Percentiles rank a stretch among this genome's conserved stretches.
Conservation (phyloP, 1,140 invertebrate species). For the Chymomyza costata region DNA sequence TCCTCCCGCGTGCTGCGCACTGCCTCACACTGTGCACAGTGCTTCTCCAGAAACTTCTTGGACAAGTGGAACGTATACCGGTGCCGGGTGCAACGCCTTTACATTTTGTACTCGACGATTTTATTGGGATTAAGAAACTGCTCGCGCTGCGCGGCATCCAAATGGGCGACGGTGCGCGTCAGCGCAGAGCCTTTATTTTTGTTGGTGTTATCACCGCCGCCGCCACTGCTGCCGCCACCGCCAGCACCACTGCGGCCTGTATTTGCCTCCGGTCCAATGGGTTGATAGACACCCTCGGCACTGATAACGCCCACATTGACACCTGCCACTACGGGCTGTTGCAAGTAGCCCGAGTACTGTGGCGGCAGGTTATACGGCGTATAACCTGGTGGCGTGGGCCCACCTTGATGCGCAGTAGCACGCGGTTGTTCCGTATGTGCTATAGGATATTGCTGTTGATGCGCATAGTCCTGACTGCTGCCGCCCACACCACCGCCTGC, state of each 20-base stretch:
- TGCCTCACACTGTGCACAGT: slow-evolving; percentile 70
- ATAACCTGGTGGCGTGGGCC: background rate
- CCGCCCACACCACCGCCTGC: slow-evolving; percentile 26
- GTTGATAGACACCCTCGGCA: slow-evolving; percentile 65
- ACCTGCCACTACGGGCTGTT: slow-evolving; percentile 66
- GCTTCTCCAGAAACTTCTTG: slow-evolving; percentile 75
- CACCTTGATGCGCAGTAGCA: slow-evolving; percentile 22
- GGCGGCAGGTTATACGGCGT: slow-evolving; percentile 55
- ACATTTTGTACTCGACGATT: slow-evolving; percentile 75
- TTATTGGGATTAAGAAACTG: slow-evolving; percentile 75
- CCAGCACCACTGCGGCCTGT: slow-evolving; percentile 49
- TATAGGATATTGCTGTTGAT: slow-evolving; percentile 71
- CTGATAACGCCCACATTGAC: slow-evolving; percentile 72
- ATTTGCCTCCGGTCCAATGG: slow-evolving; percentile 46
- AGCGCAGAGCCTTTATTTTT: slow-evolving; percentile 47
- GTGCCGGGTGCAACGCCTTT: slow-evolving; percentile 75
- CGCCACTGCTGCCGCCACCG: slow-evolving; percentile 18
- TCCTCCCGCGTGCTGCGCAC: slow-evolving; percentile 16
- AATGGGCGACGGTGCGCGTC: slow-evolving; percentile 65
- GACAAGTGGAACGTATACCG: slow-evolving; percentile 75
- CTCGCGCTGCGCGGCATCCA: slow-evolving; percentile 68
- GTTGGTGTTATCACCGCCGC: slow-evolving; percentile 31
- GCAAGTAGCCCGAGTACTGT: slow-evolving; percentile 67
- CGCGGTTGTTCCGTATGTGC: slow-evolving; percentile 66
- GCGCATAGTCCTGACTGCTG: slow-evolving; percentile 65